Base-by-base conservation (phyloP, 92 coral and sea anemone species). In the Porites cylindrica region DNA sequence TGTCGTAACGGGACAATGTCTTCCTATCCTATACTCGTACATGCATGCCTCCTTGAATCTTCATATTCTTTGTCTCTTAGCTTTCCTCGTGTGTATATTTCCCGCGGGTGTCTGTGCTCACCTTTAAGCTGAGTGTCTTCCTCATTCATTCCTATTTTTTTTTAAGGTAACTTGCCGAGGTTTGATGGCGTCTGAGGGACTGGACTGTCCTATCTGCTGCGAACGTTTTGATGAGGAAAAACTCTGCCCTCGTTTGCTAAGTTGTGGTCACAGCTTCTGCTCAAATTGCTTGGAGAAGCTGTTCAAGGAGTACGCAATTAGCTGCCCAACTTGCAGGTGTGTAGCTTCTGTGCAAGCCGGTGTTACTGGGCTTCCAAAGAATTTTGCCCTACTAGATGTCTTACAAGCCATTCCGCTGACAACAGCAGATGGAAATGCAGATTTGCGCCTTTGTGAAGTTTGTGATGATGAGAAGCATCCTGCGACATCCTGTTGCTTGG, bases 201-300 rank as follows among this genome's bases (percentile, higher is more conserved):
- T 19, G 14, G 63, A 74, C 2, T 74, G 78, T 8, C 20, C 78
- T 51, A 52, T 74, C 38, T 74, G 78, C 61, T 74, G 64, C 32
- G 78, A 74, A 9, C 62, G 62, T 51, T 74, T 74, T 17, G 63
- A 74, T 74, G 78, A 74, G 17, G 32, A 74, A 10, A 10, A 2
- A 62, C 47, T 19, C 62, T 74, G 78, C 38, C 78, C 78, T 74
- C 78, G 78, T 74, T 17, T 74, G 78, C 59, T 74, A 62, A 74
- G 78, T 19, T 74, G 78, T 74, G 78, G 78, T 74, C 78, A 74
- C 78, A 74, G 26, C 38, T 74, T 74, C 62, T 74, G 78, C n/a
- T 6, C 78, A 17, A 17, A 17, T 29, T 74, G 78, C 78, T 10
- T 74, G 12, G 62, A 74, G 16, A 74, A 19, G 17, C 78, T 74